These are phyloP conservation scores for Tiaroga cobitis DNA, from an alignment of 2,797 vertebrate species.

Conservation along the genomic window DNA sequence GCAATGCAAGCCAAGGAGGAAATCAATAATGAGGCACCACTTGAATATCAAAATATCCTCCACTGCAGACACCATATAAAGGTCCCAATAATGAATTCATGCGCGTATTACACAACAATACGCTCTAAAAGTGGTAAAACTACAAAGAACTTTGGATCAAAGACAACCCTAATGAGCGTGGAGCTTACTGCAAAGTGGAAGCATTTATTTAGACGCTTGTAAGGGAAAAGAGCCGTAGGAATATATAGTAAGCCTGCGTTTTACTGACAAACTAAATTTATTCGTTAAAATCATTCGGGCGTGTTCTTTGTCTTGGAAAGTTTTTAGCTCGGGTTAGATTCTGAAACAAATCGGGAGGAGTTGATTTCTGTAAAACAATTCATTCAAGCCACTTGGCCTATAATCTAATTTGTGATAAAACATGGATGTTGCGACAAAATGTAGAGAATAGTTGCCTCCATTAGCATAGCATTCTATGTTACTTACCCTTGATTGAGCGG, in stretches of 20 bases:
- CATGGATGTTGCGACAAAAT: not conserved
- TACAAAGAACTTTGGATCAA: constrained; percentile 53
- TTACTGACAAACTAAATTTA: not conserved
- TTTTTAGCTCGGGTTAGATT: not conserved
- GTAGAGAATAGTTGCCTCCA: not conserved
- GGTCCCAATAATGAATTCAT: constrained; percentile 27
- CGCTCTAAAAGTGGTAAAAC: constrained; percentile 24
- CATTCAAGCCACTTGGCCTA: not conserved
- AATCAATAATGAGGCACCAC: constrained; percentile 47
- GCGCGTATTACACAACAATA: constrained; percentile 31
- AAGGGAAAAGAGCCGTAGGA: not conserved
- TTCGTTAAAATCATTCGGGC: not conserved
- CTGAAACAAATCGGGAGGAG: not conserved
- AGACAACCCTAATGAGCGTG: constrained; percentile 40
- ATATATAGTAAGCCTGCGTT: not conserved
- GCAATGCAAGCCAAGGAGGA: constrained; percentile 41
- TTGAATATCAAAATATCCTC: constrained; percentile 34
- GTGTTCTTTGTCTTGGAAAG: not conserved
- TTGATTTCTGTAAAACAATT: not conserved
- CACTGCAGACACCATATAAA: constrained; percentile 9
- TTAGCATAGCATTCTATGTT: not conserved
- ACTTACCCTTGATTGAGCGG: not conserved
- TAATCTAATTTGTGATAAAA: constrained; percentile 11
- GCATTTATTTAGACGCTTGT: constrained; percentile 26
- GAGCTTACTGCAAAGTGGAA: constrained; percentile 32